Evolutionary conservation across 2,888 invertebrate genomes (phyloP), one percentile per base, ranked within the genome.

Genomic region (Xestobium rufovillosum): DNA sequence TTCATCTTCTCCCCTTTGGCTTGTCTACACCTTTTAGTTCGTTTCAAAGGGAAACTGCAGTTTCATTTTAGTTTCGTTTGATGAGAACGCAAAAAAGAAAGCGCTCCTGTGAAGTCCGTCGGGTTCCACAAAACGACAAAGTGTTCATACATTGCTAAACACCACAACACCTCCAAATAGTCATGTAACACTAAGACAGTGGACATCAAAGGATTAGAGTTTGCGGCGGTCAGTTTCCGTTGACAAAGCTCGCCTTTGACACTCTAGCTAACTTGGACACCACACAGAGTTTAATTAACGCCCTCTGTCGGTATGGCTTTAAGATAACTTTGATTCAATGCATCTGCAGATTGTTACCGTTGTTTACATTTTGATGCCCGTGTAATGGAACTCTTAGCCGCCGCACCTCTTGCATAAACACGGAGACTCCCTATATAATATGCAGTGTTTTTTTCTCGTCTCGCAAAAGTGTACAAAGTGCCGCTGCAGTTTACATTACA

Each of bases 161-260:
- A 61, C 63, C 63, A 56, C 64, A 63, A 63, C 62, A 61, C 62
- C 63, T 62, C 61, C 56, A 57, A 61, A 60, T 59, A 61, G 63
- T 59, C 57, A 50, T 56, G 61, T 62, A 61, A 63, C 60, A 63
- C 59, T 62, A 63, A 63, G 63, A 63, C 59, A 60, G 56, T 57
- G 60, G 59, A 63, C 62, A 61, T 61, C 59, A 60, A 61, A 60
- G 60, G 56, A 46, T 43, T 49, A 47, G 56, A 57, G 56, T 57
- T 55, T 53, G 56, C 51, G 52, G 56, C 56, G 61, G 61, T 61
- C 61, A 62, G 58, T 60, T 53, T 54, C 59, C 51, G 43, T 51
- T 58, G 56, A 59, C 61, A 61, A 60, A 61, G 60, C 55, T 56
- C 43, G 49, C 60, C 65, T 65, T 65, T 65, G 65, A 65, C 63